phyloP scores from a whole-genome alignment of 2,888 invertebrate species.

The Lasioglossum leucozonium region DNA sequence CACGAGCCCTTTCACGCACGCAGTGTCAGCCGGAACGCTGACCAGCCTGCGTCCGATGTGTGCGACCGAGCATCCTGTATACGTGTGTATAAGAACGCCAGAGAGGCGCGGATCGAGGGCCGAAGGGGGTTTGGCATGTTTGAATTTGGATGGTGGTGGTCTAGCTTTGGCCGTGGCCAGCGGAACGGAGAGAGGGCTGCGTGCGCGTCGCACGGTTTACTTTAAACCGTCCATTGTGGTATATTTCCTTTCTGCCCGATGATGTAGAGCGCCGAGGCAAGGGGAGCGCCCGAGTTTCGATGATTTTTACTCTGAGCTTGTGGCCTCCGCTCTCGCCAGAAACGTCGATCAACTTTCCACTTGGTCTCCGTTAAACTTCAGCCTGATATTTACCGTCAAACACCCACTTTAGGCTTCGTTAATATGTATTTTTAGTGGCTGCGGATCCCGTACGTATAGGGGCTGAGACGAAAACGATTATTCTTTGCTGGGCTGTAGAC shows the following conservation, averaged over 20 bases:
- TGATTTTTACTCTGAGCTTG: constrained; percentile 53
- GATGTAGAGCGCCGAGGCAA: constrained; percentile 18
- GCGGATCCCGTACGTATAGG: too few relatives aligned
- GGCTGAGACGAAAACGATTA: too few relatives aligned
- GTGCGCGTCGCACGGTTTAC: constrained; percentile 68
- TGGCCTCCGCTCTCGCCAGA: neutral
- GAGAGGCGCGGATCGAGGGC: constrained; percentile 34
- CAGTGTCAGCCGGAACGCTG: constrained; percentile 54
- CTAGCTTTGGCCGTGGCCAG: constrained; percentile 56
- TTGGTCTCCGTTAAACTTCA: neutral
- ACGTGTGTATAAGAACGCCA: constrained; percentile 70
- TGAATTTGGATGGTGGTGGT: constrained; percentile 73
- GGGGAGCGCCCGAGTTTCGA: constrained; percentile 29
- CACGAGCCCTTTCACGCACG: constrained; percentile 77
- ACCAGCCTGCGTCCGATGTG: constrained; percentile 38
- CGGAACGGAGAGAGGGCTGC: constrained; percentile 52
- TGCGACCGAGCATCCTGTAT: constrained; percentile 50
- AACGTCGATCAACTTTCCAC: neutral
- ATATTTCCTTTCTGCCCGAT: constrained; percentile 47
- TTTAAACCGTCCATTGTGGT: constrained; percentile 69
- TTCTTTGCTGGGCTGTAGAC: too few relatives aligned
- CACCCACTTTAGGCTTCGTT: neutral
- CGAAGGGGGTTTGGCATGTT: constrained; percentile 59
- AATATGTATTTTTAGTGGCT: too few relatives aligned
- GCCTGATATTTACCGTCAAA: neutral